Percentiles rank a stretch among this genome's conserved stretches.
Conservation (phyloP, 2,113 vertebrate species). For the Pseudonaja textilis region DNA sequence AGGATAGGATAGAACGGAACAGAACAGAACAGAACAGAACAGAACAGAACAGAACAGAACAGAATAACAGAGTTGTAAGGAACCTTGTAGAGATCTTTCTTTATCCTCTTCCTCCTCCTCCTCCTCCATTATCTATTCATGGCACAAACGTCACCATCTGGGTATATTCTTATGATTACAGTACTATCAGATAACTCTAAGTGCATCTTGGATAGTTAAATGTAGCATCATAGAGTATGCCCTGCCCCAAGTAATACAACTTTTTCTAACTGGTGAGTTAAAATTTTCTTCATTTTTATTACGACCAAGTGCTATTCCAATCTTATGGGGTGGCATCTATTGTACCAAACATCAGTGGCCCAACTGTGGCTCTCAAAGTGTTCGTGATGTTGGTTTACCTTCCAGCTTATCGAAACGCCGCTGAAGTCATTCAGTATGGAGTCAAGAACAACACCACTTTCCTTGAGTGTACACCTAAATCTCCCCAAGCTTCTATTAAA, state of each 20-base stretch:
- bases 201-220: background rate
- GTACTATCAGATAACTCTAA: background rate
- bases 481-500: conserved; percentile 90
- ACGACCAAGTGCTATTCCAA: background rate
- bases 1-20: accelerated
- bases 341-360: background rate
- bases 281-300: background rate
- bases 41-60: too few relatives aligned
- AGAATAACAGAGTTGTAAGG: too few relatives aligned
- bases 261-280: background rate
- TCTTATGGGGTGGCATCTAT: background rate
- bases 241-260: background rate
- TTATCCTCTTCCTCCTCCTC: too few relatives aligned
- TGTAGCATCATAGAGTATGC: background rate
- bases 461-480: conserved; percentile 91
- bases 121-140: too few relatives aligned
- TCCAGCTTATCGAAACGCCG: conserved; percentile 92
- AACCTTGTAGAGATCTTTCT: too few relatives aligned
- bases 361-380: background rate
- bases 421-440: conserved; percentile 90
- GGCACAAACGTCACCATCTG: too few relatives aligned
- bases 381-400: conserved; percentile 18
- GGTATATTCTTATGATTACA: too few relatives aligned
- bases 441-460: conserved; percentile 97
- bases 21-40: too few relatives aligned